Percentiles rank a stretch among this genome's conserved stretches.
Conservation (phyloP, 2,113 vertebrate genomes). For the Hypomesus transpacificus region DNA sequence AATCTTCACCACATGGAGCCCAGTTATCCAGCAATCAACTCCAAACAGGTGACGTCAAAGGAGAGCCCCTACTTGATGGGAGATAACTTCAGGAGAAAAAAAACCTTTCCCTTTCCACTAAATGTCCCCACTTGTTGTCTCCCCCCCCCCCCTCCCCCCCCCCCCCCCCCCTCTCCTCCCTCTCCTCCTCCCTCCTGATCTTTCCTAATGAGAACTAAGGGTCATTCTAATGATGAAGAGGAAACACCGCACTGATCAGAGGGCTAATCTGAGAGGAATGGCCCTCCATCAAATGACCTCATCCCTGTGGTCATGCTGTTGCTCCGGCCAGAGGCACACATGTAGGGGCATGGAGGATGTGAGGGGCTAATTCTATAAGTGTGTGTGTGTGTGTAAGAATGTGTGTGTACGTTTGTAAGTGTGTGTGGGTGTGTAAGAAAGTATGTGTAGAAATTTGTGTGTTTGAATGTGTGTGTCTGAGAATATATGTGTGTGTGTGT, state of each 20-base stretch:
- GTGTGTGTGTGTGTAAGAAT: slow-evolving; percentile 6
- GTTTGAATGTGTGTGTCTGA: neutral
- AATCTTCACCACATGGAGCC: slow-evolving; percentile 34
- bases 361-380: neutral
- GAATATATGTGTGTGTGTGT: neutral
- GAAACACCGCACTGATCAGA: slow-evolving; percentile 74
- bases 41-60: slow-evolving; percentile 52
- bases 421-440: neutral
- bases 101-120: slow-evolving; percentile 50
- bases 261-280: slow-evolving; percentile 73
- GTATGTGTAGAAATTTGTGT: neutral
- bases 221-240: slow-evolving; percentile 74
- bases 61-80: slow-evolving; percentile 49
- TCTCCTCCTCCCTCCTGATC: slow-evolving; percentile 38
- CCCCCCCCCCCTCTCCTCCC: slow-evolving; percentile 23
- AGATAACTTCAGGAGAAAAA: slow-evolving; percentile 33
- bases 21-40: slow-evolving; percentile 59
- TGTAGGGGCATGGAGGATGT: neutral
- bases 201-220: slow-evolving; percentile 70
- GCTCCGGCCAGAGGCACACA: neutral
- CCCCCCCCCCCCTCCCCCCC: slow-evolving; percentile 34
- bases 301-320: slow-evolving; percentile 60
- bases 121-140: slow-evolving; percentile 53
- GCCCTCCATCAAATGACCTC: slow-evolving; percentile 69
- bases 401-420: neutral